Evolutionary conservation across 2,113 vertebrate genomes (phyloP).

Genomic region (Narcine bancroftii): DNA sequence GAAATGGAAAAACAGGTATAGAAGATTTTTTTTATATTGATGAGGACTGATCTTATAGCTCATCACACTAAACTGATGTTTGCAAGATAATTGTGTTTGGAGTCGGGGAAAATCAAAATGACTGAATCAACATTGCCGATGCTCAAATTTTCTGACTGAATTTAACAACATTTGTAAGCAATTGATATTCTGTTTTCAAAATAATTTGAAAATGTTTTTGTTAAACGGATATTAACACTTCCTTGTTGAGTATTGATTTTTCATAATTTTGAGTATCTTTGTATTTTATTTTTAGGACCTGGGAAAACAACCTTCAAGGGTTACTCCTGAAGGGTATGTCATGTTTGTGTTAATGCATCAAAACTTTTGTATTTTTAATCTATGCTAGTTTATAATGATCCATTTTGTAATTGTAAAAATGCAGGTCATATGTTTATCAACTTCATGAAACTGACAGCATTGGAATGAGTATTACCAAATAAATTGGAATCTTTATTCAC

Average conservation of each 20-base stretch:
- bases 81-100: neutral
- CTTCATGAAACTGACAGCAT: neutral
- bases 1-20: slow-evolving; percentile 12
- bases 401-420: neutral
- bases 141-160: neutral
- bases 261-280: slow-evolving; percentile 21
- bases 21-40: neutral
- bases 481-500: neutral
- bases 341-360: neutral
- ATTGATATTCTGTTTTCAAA: neutral
- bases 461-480: neutral
- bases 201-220: neutral
- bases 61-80: neutral
- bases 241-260: neutral
- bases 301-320: slow-evolving; percentile 80
- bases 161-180: neutral
- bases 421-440: neutral
- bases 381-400: neutral
- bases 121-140: neutral
- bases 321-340: slow-evolving; percentile 76
- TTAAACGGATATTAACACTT: slow-evolving; percentile 27
- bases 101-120: too few relatives aligned
- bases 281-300: slow-evolving; percentile 62
- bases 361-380: neutral
- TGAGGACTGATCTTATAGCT: neutral